Conservation (phyloP, 2,888 invertebrate genomes). For the Gasteruption jaculator region DNA sequence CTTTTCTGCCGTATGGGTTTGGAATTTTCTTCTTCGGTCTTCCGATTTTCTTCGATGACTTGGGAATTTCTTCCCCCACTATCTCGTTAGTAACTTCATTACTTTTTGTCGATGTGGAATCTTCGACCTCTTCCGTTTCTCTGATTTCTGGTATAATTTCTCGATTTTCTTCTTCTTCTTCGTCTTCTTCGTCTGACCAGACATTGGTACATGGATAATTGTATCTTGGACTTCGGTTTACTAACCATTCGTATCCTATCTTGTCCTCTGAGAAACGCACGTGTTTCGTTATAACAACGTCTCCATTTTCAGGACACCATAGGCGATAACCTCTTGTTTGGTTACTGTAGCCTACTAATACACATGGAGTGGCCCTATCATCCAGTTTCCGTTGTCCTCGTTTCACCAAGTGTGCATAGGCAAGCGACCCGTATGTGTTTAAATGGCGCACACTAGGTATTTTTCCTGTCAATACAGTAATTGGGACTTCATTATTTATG, state of each 20-base stretch:
- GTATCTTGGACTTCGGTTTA: too few species aligned
- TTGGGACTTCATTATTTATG: slow-evolving; percentile 1
- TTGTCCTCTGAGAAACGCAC: slow-evolving; percentile 10
- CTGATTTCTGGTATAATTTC: too few species aligned
- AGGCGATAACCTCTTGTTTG: slow-evolving; percentile 11
- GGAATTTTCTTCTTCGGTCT: too few species aligned
- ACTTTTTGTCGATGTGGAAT: too few species aligned
- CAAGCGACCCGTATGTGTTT: slow-evolving; percentile 3
- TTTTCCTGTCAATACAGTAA: not conserved
- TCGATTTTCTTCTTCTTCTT: too few species aligned
- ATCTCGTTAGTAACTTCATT: too few species aligned
- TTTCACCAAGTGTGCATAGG: slow-evolving; percentile 2
- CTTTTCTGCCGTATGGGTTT: too few species aligned
- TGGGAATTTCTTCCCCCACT: too few species aligned
- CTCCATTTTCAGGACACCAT: not conserved
- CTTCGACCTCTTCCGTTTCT: too few species aligned
- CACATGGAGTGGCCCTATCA: too few species aligned
- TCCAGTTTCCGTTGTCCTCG: not conserved
- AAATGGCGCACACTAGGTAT: slow-evolving; percentile 6
- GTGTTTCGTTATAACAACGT: slow-evolving; percentile 9
- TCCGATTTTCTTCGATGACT: too few species aligned
- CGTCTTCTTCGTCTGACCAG: not conserved
- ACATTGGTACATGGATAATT: too few species aligned
- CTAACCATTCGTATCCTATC: slow-evolving; percentile 4
- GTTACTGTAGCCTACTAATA: slow-evolving; percentile 5